A percentile compares a stretch with the other conserved stretches of the same genome.
Evolutionary conservation across 2,888 invertebrate species (phyloP).

Genomic region (Cryptophagus acutangulus): DNA sequence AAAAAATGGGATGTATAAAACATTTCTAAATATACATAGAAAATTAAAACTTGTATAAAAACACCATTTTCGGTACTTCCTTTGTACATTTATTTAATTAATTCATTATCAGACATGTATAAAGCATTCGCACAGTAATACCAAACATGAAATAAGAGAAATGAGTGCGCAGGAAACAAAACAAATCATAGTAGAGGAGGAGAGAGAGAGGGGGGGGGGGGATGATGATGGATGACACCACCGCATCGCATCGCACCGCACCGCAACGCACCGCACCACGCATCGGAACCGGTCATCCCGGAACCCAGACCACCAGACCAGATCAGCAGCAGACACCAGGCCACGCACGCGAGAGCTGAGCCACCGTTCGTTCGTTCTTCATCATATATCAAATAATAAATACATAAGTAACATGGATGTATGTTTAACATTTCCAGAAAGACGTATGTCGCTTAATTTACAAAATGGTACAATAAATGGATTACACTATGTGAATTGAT

Average conservation of each 20-base stretch:
- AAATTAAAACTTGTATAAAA: constrained; percentile 50
- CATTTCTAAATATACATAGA: constrained; percentile 47
- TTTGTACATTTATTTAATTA: constrained; percentile 54
- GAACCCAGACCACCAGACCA: too few species aligned
- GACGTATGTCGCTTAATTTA: constrained; percentile 49
- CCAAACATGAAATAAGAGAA: constrained; percentile 50
- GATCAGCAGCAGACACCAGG: constrained; percentile 29
- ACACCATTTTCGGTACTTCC: constrained; percentile 51
- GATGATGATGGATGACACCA: constrained; percentile 19
- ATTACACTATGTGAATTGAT: constrained; percentile 46
- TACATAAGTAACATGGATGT: constrained; percentile 50
- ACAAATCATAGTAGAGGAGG: constrained; percentile 14
- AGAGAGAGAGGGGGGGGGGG: constrained; percentile 4
- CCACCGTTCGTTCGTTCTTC: constrained; percentile 38
- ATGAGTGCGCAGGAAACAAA: constrained; percentile 42
- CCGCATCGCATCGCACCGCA: neutral
- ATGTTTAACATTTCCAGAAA: constrained; percentile 50
- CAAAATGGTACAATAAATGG: constrained; percentile 49
- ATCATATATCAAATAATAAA: constrained; percentile 35
- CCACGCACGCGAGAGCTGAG: constrained; percentile 40
- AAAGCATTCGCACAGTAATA: constrained; percentile 55
- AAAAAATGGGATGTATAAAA: constrained; percentile 39
- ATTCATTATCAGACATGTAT: constrained; percentile 52
- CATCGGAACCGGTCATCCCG: neutral
- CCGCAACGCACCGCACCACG: too few species aligned